Percentiles rank a stretch among this genome's conserved stretches.
phyloP scores from a whole-genome alignment of 2,888 invertebrate genomes.

The Thumatha senex region DNA sequence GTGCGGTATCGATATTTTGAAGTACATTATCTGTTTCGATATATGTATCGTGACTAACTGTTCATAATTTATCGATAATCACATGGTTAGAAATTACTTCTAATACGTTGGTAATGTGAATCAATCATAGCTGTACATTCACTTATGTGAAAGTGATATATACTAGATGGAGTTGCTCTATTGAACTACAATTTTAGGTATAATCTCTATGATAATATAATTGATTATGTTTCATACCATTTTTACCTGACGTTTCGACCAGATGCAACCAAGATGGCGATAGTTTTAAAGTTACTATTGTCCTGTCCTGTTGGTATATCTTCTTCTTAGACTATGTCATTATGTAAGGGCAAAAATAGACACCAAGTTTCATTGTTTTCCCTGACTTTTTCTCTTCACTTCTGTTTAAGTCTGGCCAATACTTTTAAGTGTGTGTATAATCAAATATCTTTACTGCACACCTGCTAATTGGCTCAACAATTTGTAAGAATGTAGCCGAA shows the following conservation, averaged over 20 bases:
- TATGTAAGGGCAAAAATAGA: too few relatives aligned
- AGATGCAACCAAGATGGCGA: too few relatives aligned
- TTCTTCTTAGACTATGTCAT: too few relatives aligned
- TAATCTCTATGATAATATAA: too few relatives aligned
- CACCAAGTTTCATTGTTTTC: too few relatives aligned
- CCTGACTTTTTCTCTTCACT: too few relatives aligned
- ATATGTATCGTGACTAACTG: constrained; percentile 37
- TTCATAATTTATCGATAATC: constrained; percentile 31
- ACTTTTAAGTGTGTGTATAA: not conserved
- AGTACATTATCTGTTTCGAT: constrained; percentile 26
- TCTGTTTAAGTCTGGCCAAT: too few relatives aligned
- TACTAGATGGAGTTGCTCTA: not conserved
- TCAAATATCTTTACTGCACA: not conserved
- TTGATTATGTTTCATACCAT: not conserved
- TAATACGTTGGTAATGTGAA: constrained; percentile 16
- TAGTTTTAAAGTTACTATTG: too few relatives aligned
- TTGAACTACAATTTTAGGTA: not conserved
- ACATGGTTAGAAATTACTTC: constrained; percentile 16
- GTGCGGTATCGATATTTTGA: constrained; percentile 24
- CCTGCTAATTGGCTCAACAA: not conserved
- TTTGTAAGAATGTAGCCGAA: too few relatives aligned
- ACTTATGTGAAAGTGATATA: constrained; percentile 5
- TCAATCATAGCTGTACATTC: constrained; percentile 11
- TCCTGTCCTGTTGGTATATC: too few relatives aligned
- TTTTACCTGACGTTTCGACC: not conserved